These are phyloP conservation scores for Melolontha melolontha DNA, from an alignment of 2,888 invertebrate genomes.

Conservation along the genomic window DNA sequence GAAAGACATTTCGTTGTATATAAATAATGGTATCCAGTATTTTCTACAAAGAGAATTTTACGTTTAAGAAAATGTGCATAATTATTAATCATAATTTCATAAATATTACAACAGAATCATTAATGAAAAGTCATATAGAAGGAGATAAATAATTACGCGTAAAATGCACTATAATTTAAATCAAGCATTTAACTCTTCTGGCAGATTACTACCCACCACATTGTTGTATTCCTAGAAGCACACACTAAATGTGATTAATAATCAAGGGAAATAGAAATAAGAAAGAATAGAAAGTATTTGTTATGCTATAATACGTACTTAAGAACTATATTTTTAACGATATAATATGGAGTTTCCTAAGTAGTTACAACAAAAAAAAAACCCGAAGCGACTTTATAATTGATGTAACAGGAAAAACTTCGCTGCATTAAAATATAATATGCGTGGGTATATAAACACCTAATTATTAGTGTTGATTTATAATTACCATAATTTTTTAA, in stretches of 20 bases:
- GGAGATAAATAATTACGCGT: conserved; percentile 5
- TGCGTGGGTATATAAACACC: conserved; percentile 9
- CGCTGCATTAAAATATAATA: conserved; percentile 23
- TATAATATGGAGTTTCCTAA: conserved; percentile 14
- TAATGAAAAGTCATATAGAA: background rate
- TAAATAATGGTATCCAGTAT: too few relatives aligned
- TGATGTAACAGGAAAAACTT: conserved; percentile 25
- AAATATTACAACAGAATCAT: too few relatives aligned
- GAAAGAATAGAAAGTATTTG: conserved; percentile 30
- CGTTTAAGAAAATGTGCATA: too few relatives aligned
- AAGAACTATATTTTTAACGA: conserved; percentile 4
- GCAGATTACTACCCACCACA: conserved; percentile 3
- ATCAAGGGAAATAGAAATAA: conserved; percentile 2
- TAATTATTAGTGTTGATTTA: conserved; percentile 23
- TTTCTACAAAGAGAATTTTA: too few relatives aligned
- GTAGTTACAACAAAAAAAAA: conserved; percentile 28
- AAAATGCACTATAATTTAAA: conserved; percentile 8
- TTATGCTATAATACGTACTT: conserved; percentile 20
- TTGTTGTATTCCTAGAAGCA: background rate
- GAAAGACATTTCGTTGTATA: too few relatives aligned
- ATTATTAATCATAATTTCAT: too few relatives aligned
- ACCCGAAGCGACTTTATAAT: conserved; percentile 31
- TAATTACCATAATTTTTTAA: conserved; percentile 14
- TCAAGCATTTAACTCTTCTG: conserved; percentile 3
- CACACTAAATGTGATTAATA: conserved; percentile 20